Percentiles rank a stretch among this genome's conserved stretches.
phyloP scores from a whole-genome alignment of 1,140 invertebrate species.

The Trypoxylus dichotomus region DNA sequence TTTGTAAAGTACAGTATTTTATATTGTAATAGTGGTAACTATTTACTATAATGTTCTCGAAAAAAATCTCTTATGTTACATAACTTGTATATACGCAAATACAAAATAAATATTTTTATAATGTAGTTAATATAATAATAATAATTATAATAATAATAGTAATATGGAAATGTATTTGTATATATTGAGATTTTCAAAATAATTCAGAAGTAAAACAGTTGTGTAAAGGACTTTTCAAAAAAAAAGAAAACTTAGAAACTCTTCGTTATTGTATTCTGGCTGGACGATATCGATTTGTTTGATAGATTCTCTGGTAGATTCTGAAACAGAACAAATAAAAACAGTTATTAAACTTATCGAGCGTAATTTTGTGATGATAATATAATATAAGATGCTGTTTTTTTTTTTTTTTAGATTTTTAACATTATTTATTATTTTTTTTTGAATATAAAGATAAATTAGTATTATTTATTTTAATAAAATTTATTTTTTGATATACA shows the following conservation, averaged over 20 bases:
- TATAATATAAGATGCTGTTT: not conserved
- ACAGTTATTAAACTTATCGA: slow-evolving; percentile 23
- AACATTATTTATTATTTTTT: not conserved
- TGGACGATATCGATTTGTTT: slow-evolving; percentile 47
- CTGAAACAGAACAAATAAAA: slow-evolving; percentile 36
- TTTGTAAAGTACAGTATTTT: slow-evolving; percentile 27
- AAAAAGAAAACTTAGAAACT: slow-evolving; percentile 44
- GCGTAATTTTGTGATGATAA: slow-evolving; percentile 17
- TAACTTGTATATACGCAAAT: slow-evolving; percentile 25
- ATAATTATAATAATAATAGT: slow-evolving; percentile 12
- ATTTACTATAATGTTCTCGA: slow-evolving; percentile 2
- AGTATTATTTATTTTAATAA: not conserved
- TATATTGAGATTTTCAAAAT: slow-evolving; percentile 6
- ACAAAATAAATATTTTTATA: slow-evolving; percentile 29
- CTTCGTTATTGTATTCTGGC: slow-evolving; percentile 51
- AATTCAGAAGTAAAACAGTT: slow-evolving; percentile 6
- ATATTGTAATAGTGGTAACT: not conserved
- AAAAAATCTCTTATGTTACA: slow-evolving; percentile 20
- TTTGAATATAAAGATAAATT: not conserved
- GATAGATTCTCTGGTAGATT: slow-evolving; percentile 42
- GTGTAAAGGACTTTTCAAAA: not conserved
- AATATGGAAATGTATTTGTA: slow-evolving; percentile 20
- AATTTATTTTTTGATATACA: not conserved
- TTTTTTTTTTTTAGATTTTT: not conserved
- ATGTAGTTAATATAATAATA: not conserved